Evolutionary conservation across 2,797 vertebrate species (phyloP).

Genomic region (Tiaroga cobitis): DNA sequence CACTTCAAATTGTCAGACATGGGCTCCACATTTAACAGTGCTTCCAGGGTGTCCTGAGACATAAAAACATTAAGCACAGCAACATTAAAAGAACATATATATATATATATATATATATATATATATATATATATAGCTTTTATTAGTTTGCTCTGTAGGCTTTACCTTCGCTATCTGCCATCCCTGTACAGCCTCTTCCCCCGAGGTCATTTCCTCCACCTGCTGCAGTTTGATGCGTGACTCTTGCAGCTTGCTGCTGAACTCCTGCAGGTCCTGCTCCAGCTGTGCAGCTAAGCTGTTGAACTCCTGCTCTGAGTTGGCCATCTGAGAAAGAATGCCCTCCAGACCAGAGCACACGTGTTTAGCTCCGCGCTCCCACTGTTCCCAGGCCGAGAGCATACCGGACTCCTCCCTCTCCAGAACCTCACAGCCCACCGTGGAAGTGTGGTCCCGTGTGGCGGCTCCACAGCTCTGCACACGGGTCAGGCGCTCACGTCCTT

Average conservation of each 20-base stretch:
- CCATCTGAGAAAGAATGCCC: conserved; percentile 84
- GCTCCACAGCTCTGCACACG: conserved; percentile 86
- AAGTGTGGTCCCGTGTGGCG: conserved; percentile 82
- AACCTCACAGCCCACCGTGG: conserved; percentile 84
- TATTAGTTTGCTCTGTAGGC: background rate
- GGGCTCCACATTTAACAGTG: conserved; percentile 87
- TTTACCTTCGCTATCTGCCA: conserved; percentile 90
- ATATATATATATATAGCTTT: background rate
- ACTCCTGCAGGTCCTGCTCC: conserved; percentile 82
- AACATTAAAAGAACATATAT: background rate
- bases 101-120: background rate
- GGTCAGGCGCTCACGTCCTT: conserved; percentile 85
- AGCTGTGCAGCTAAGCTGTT: conserved; percentile 78
- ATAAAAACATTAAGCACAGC: conserved; percentile 31
- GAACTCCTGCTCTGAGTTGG: conserved; percentile 92
- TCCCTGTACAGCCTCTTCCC: conserved; percentile 84
- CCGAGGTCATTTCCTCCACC: conserved; percentile 79
- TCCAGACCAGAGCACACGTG: conserved; percentile 82
- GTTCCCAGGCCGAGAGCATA: conserved; percentile 86
- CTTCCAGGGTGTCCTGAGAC: conserved; percentile 85
- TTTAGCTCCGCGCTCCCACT: conserved; percentile 87
- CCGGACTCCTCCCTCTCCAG: conserved; percentile 88
- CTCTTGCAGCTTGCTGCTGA: conserved; percentile 77
- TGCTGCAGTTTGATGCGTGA: conserved; percentile 77
- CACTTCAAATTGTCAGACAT: conserved; percentile 89